Evolutionary conservation across 2,113 vertebrate genomes (phyloP).

Genomic region (Varanus komodoensis): DNA sequence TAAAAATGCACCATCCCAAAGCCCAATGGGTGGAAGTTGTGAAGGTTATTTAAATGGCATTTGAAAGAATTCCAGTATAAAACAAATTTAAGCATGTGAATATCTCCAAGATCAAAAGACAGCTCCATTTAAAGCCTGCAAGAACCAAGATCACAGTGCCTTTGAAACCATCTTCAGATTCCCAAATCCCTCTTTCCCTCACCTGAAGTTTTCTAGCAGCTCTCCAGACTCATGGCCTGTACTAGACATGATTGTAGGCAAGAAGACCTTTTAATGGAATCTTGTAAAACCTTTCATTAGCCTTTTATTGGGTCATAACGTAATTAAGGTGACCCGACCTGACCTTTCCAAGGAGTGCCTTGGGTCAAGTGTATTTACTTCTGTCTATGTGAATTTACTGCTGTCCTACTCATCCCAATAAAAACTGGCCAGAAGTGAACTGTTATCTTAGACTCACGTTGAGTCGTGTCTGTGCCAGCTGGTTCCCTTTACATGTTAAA

Average conservation of each 20-base stretch:
- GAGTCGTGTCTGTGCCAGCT: slow-evolving; percentile 55
- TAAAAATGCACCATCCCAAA: neutral
- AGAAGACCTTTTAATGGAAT: slow-evolving; percentile 16
- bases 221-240: slow-evolving; percentile 31
- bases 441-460: slow-evolving; percentile 57
- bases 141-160: neutral
- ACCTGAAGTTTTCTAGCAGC: slow-evolving; percentile 20
- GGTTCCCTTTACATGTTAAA: slow-evolving; percentile 63
- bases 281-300: slow-evolving; percentile 67
- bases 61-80: neutral
- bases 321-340: slow-evolving; percentile 55
- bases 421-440: slow-evolving; percentile 65
- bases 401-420: slow-evolving; percentile 71
- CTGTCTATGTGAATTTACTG: slow-evolving; percentile 60
- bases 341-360: slow-evolving; percentile 59
- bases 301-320: slow-evolving; percentile 53
- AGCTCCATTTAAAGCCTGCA: neutral
- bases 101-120: neutral
- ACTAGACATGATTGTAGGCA: rapidly evolving
- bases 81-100: neutral
- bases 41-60: neutral
- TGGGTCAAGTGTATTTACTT: slow-evolving; percentile 73
- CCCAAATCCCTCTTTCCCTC: slow-evolving; percentile 43
- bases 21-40: neutral
- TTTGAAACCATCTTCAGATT: neutral